Conservation (phyloP, 2,113 vertebrate species). For the Lota lota region DNA sequence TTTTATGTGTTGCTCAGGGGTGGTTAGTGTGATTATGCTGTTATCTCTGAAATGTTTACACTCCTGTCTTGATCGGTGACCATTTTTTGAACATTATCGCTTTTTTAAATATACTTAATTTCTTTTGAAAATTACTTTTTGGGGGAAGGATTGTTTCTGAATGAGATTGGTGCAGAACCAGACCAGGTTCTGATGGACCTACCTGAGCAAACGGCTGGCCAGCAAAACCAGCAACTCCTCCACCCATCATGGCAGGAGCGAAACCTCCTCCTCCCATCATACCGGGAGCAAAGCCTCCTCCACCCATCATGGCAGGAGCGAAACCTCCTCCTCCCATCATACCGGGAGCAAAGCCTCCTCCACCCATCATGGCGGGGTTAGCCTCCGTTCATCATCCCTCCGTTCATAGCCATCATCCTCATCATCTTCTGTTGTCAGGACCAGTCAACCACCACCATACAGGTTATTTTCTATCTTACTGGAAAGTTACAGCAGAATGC, state of each 20-base stretch:
- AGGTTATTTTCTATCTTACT: too few species aligned
- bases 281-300: conserved; percentile 14
- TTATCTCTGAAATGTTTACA: too few species aligned
- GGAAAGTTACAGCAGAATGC: too few species aligned
- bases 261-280: conserved; percentile 45
- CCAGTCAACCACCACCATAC: too few species aligned
- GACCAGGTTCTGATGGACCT: conserved; percentile 14
- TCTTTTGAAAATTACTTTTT: too few species aligned
- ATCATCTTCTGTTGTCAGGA: conserved; percentile 26
- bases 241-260: conserved; percentile 35
- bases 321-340: conserved; percentile 57
- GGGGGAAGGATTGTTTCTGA: too few species aligned
- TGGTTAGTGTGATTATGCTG: too few species aligned
- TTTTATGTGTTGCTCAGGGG: background rate
- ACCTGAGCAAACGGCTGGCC: conserved; percentile 60
- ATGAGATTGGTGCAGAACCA: background rate
- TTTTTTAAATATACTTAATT: too few species aligned
- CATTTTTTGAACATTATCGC: too few species aligned
- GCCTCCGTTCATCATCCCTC: conserved; percentile 29
- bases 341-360: conserved; percentile 46
- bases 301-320: conserved; percentile 37
- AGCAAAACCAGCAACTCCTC: conserved; percentile 33
- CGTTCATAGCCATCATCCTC: conserved; percentile 44
- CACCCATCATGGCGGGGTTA: conserved; percentile 27
- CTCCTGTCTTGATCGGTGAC: too few species aligned